Conservation (phyloP, 1,140 invertebrate genomes). For the Drosophila azteca region DNA sequence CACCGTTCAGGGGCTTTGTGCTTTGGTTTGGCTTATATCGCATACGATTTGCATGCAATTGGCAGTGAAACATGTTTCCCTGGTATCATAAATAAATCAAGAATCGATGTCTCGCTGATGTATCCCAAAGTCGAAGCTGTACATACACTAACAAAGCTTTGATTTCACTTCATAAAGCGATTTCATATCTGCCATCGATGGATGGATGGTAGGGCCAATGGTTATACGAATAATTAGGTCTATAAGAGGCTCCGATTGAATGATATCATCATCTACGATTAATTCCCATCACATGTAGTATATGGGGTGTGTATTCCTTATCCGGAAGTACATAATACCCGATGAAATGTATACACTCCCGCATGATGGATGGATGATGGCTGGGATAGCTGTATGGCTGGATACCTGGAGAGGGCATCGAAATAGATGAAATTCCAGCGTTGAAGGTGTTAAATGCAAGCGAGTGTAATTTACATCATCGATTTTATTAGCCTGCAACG, state of each 20-base stretch:
- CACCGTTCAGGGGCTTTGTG: conserved; percentile 34
- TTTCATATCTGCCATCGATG: too few relatives aligned
- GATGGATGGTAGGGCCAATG: too few relatives aligned
- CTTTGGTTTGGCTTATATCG: conserved; percentile 56
- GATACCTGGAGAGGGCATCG: conserved; percentile 5
- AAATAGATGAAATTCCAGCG: conserved; percentile 80
- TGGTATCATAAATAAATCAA: conserved; percentile 71
- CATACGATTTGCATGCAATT: conserved; percentile 77
- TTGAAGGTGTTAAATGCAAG: conserved; percentile 76
- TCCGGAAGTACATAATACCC: background rate
- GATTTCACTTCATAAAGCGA: too few relatives aligned
- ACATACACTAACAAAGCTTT: too few relatives aligned
- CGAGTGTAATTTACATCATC: conserved; percentile 78
- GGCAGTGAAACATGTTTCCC: conserved; percentile 56
- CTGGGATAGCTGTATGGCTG: background rate
- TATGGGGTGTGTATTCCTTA: background rate
- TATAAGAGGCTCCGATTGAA: background rate
- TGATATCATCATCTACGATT: too few relatives aligned
- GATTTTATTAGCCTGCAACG: conserved; percentile 76
- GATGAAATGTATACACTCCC: conserved; percentile 10
- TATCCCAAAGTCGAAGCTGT: background rate
- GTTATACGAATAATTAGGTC: background rate
- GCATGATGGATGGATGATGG: background rate
- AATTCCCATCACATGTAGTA: too few relatives aligned
- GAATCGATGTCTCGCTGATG: conserved; percentile 1